A percentile compares a stretch with the other conserved stretches of the same genome.
Evolutionary conservation across 2,113 vertebrate genomes (phyloP).

Genomic region (Nannobrachium achirus): DNA sequence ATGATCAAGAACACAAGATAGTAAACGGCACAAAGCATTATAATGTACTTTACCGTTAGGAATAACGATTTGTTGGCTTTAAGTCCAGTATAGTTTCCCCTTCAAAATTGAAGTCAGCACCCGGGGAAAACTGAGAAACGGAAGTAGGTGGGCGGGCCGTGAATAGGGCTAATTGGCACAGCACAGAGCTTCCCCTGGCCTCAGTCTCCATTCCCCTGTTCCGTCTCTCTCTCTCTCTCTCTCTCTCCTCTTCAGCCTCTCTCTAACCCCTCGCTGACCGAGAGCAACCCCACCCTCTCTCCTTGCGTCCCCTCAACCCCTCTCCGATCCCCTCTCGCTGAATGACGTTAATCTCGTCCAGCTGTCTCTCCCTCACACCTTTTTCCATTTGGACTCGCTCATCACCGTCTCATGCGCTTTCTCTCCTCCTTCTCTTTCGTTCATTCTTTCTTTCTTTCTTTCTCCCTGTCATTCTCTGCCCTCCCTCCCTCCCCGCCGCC

Average conservation of each 20-base stretch:
- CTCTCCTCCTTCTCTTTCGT: conserved; percentile 23
- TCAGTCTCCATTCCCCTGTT: conserved; percentile 3
- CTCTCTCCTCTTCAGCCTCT: conserved; percentile 18
- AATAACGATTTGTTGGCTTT: too few species aligned
- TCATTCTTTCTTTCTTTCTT: not conserved
- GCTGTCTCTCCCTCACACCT: not conserved
- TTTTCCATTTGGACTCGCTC: not conserved
- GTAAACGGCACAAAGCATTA: too few species aligned
- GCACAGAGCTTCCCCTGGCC: conserved; percentile 68
- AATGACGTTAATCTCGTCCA: not conserved
- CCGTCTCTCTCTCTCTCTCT: not conserved
- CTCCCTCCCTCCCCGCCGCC: conserved; percentile 13
- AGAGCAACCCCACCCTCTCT: conserved; percentile 17
- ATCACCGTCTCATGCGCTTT: conserved; percentile 5
- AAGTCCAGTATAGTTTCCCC: too few species aligned
- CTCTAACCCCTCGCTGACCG: conserved; percentile 40
- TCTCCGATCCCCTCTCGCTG: conserved; percentile 7
- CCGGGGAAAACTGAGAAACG: too few species aligned
- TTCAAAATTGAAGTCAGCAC: too few species aligned
- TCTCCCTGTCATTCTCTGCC: not conserved
- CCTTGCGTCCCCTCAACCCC: not conserved
- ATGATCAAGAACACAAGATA: too few species aligned
- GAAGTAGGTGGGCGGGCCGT: too few species aligned
- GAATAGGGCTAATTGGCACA: too few species aligned
- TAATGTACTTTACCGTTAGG: too few species aligned